phyloP scores from a whole-genome alignment of 2,888 invertebrate genomes.

The Trissolcus brochymenae region DNA sequence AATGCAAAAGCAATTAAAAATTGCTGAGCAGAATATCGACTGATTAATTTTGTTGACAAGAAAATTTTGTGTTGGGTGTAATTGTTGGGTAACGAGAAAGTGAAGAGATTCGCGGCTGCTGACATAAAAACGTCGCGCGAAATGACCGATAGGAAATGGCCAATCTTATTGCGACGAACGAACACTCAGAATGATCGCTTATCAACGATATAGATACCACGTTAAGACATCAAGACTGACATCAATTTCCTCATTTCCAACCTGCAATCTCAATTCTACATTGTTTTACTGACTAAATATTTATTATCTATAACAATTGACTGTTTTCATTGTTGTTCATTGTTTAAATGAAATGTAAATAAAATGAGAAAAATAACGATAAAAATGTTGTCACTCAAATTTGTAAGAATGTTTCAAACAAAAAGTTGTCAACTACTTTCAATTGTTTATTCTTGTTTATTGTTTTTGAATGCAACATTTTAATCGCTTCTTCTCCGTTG shows the following conservation, averaged over 20 bases:
- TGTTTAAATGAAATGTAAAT: too few species aligned
- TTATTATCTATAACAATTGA: too few species aligned
- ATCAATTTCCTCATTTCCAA: background rate
- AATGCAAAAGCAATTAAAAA: too few species aligned
- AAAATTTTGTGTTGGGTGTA: too few species aligned
- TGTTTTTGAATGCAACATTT: background rate
- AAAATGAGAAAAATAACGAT: too few species aligned
- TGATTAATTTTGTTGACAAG: background rate
- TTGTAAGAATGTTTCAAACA: too few species aligned
- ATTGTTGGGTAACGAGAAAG: too few species aligned
- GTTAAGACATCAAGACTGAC: background rate
- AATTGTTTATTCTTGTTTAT: background rate
- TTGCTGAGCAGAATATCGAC: too few species aligned
- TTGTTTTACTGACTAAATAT: too few species aligned
- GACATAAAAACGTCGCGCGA: conserved; percentile 28
- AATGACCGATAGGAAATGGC: conserved; percentile 15
- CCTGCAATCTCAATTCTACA: background rate
- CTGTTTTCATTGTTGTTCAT: too few species aligned
- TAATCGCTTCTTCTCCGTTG: conserved; percentile 2
- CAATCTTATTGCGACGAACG: conserved; percentile 21
- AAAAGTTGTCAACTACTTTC: too few species aligned
- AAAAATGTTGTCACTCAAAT: too few species aligned
- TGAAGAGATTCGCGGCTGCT: conserved; percentile 6
- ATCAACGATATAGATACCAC: conserved; percentile 1
- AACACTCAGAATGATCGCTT: conserved; percentile 16